Base-by-base conservation (phyloP, 2,888 invertebrate genomes). In the Eupeodes latifasciatus region DNA sequence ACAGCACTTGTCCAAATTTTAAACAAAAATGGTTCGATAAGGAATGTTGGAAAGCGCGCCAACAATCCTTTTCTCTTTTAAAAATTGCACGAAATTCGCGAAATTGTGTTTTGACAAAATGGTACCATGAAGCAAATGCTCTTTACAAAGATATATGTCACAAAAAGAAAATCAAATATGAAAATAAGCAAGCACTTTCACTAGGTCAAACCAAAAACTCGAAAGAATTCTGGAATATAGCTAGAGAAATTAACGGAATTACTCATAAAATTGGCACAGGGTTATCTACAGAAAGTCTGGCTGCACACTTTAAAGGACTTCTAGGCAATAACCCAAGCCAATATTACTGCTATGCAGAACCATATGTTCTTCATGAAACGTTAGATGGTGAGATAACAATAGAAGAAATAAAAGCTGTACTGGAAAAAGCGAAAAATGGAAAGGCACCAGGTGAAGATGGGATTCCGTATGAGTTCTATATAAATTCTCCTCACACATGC, bases 401-500 rank as follows among this genome's bases (percentile, higher is more conserved):
- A 27, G 57, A 57, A 57, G 57, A 57, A 19, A 19, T 57, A 57
- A 27, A 16, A 19, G 27, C 57, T 19, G 57, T 57, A 57, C 16
- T 57, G 57, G 27, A 57, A 27, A 57, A 57, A 57, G 57, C 57
- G 57, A 57, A 57, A 57, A 57, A 57, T 57, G 27, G 27, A 27
- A 57, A 57, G 57, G 57, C 57, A 57, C 57, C 57, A 57, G 9
- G 57, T 11, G 19, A 57, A 57, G 57, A 57, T 57, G 57, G 57
- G 57, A 57, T 57, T 19, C 57, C 19, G 9, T 19, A 57, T 57
- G 57, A 57, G 57, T 57, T 57, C n/a, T 57, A 57, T 57, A 19
- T 19, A 57, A 57, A 57, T 57, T 57, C 57, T 19, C 19, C 57
- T 57, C 57, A 16, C 27, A 27, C 57, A 19, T 57, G 16, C 27